Percentiles rank a stretch among this genome's conserved stretches.
phyloP scores from a whole-genome alignment of 2,113 vertebrate genomes.

The Salvelinus sp. region DNA sequence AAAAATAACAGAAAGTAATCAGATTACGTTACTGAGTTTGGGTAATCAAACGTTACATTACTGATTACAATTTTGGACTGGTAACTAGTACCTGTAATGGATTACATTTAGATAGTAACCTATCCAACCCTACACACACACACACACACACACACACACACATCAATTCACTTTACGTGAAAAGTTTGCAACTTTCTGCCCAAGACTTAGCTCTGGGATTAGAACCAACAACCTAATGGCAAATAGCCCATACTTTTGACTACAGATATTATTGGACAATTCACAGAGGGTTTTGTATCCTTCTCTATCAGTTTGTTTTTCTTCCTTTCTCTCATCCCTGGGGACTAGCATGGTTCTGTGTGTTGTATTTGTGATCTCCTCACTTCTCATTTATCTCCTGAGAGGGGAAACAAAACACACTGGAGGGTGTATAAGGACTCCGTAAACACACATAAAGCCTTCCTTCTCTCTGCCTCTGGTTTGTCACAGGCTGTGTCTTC shows the following conservation, averaged over 20 bases:
- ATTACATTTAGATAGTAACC: no score
- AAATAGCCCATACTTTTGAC: background rate
- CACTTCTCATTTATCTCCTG: background rate
- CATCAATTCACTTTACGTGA: background rate
- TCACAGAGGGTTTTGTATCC: background rate
- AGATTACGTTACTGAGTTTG: no score
- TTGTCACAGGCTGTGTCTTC: conserved; percentile 1
- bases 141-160: no score
- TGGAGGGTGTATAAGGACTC: background rate
- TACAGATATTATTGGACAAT: background rate
- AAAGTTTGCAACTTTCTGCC: no score
- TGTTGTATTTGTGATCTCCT: background rate
- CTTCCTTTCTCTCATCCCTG: no score
- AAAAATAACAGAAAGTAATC: no score
- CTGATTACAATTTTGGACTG: no score
- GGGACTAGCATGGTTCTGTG: no score
- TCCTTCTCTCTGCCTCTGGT: background rate
- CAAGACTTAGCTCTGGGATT: background rate
- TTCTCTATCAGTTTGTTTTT: background rate
- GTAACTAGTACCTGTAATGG: no score
- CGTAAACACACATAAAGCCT: background rate
- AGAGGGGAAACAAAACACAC: background rate
- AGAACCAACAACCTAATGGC: background rate
- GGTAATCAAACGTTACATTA: no score
- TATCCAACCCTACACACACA: background rate